These are phyloP conservation scores for Nephila pilipes DNA, from an alignment of 1,140 invertebrate genomes.

Conservation along the genomic window DNA sequence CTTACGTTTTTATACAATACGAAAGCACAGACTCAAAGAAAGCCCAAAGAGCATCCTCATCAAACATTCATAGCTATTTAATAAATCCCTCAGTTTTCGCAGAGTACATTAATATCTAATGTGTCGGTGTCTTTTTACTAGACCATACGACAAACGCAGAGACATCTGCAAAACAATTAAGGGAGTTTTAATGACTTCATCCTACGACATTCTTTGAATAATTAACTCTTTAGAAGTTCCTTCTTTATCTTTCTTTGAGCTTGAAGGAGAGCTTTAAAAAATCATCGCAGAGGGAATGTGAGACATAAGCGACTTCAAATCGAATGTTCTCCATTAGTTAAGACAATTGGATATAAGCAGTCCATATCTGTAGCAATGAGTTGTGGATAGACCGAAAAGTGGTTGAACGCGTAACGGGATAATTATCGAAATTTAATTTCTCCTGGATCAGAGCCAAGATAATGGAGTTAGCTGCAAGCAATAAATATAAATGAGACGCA, in stretches of 20 bases:
- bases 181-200: constrained; percentile 44
- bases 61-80: constrained; percentile 57
- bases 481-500: background rate
- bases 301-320: background rate
- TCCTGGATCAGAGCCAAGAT: background rate
- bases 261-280: background rate
- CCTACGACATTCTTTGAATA: constrained; percentile 42
- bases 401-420: background rate
- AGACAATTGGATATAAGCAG: background rate
- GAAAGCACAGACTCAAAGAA: background rate
- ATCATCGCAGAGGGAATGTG: background rate
- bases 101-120: constrained; percentile 37
- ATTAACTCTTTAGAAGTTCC: constrained; percentile 27
- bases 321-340: no score
- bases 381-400: background rate
- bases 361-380: background rate
- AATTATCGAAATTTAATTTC: constrained; percentile 31
- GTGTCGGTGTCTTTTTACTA: background rate
- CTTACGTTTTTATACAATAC: no score
- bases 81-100: background rate
- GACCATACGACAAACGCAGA: background rate
- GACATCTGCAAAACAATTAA: constrained; percentile 63
- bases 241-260: background rate
- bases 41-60: background rate
- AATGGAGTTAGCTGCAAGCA: constrained; percentile 24